A percentile compares a stretch with the other conserved stretches of the same genome.
These are phyloP conservation scores for Zingel zingel DNA, from an alignment of 2,113 vertebrate genomes.

Conservation along the genomic window DNA sequence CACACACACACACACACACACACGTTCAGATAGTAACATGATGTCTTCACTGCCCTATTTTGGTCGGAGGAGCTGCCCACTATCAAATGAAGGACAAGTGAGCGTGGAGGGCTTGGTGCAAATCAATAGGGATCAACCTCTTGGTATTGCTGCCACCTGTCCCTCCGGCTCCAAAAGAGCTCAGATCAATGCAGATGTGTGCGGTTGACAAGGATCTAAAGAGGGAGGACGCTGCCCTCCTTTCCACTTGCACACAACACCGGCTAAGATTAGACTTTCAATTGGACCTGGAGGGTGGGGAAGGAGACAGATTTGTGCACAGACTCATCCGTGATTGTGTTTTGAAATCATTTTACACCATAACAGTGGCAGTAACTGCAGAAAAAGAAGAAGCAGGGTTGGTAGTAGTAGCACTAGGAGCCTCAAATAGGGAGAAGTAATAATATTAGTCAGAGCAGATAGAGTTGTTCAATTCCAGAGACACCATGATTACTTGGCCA, in stretches of 20 bases:
- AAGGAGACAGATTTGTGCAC: conserved; percentile 21
- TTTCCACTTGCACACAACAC: conserved; percentile 64
- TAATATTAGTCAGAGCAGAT: background rate
- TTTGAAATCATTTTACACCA: conserved; percentile 20
- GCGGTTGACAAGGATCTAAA: conserved; percentile 65
- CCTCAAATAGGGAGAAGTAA: background rate
- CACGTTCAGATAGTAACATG: conserved; percentile 30
- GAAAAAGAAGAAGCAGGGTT: background rate
- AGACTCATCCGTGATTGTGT: conserved; percentile 35
- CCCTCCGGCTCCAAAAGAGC: conserved; percentile 36
- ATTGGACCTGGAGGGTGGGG: conserved; percentile 41
- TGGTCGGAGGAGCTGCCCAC: conserved; percentile 41
- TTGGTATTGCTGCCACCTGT: conserved; percentile 51
- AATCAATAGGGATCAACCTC: conserved; percentile 73
- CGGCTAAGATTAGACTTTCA: conserved; percentile 66
- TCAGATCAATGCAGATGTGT: conserved; percentile 70
- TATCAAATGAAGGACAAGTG: conserved; percentile 61
- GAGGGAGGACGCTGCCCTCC: conserved; percentile 59
- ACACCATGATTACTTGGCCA: conserved; percentile 4
- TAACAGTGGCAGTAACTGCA: background rate
- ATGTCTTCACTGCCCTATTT: conserved; percentile 57
- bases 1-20: conserved; percentile 4
- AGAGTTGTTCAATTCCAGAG: background rate
- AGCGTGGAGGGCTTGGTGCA: conserved; percentile 26
- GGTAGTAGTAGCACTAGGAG: background rate